These are phyloP conservation scores for Furnarius figulus DNA, from an alignment of 2,113 vertebrate species.

Conservation along the genomic window DNA sequence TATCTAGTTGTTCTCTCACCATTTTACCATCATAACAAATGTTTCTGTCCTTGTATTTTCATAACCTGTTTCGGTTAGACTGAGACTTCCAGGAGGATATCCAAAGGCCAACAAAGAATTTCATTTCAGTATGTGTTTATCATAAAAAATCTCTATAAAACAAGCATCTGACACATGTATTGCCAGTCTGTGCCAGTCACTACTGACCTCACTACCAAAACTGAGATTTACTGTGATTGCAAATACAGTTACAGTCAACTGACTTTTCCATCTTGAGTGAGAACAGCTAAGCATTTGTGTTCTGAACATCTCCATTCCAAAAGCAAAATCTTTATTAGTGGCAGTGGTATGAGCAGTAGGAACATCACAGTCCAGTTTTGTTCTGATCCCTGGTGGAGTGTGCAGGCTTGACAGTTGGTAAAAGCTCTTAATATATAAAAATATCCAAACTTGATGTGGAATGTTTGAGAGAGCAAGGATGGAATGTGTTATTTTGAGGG, in stretches of 20 bases:
- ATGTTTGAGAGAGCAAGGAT: background rate
- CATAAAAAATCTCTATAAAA: slow-evolving; percentile 37
- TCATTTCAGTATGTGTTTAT: slow-evolving; percentile 2
- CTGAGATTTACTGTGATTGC: background rate
- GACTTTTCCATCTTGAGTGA: background rate
- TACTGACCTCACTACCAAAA: background rate
- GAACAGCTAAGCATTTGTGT: slow-evolving; percentile 25
- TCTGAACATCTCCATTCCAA: background rate
- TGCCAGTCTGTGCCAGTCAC: background rate
- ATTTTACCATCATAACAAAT: background rate
- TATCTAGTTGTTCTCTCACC: background rate
- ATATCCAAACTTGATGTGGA: slow-evolving; percentile 14
- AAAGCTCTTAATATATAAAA: slow-evolving; percentile 5
- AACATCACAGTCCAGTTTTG: background rate
- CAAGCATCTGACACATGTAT: slow-evolving; percentile 7
- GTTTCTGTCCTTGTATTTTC: background rate
- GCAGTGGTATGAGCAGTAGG: background rate
- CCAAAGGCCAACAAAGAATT: background rate
- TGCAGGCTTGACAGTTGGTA: background rate
- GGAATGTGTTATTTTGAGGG: background rate
- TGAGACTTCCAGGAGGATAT: background rate
- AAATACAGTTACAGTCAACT: background rate
- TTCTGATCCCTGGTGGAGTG: background rate
- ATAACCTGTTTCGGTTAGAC: background rate
- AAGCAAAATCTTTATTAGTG: background rate